A percentile compares a stretch with the other conserved stretches of the same genome.
phyloP scores from a whole-genome alignment of 1,140 invertebrate species.

The Charaxes varanes region DNA sequence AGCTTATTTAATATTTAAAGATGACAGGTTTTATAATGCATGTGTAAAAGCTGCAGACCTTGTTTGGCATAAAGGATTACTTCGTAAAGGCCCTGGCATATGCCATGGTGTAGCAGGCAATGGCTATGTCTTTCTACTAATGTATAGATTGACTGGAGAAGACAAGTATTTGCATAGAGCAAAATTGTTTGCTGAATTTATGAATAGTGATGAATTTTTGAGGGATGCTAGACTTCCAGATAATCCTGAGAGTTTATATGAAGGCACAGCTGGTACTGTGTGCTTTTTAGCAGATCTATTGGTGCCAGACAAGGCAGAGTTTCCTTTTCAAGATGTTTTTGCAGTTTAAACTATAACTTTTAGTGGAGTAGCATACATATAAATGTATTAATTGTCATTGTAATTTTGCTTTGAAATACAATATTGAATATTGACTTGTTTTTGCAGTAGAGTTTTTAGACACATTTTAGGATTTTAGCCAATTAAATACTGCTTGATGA shows the following conservation, averaged over 20 bases:
- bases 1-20: slow-evolving; percentile 84
- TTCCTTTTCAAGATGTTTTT: slow-evolving; percentile 91
- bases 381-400: too few species aligned
- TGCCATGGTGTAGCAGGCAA: slow-evolving; percentile 92
- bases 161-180: slow-evolving; percentile 84
- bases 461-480: too few species aligned
- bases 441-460: too few species aligned
- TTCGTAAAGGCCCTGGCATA: slow-evolving; percentile 88
- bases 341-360: slow-evolving; percentile 26
- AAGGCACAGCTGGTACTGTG: slow-evolving; percentile 89
- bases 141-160: slow-evolving; percentile 85
- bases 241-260: slow-evolving; percentile 87
- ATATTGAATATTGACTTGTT: too few species aligned
- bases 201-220: slow-evolving; percentile 80
- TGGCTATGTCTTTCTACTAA: slow-evolving; percentile 88
- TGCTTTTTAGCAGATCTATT: slow-evolving; percentile 88
- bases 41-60: slow-evolving; percentile 82
- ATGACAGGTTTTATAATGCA: slow-evolving; percentile 82
- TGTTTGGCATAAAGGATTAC: slow-evolving; percentile 86
- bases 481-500: too few species aligned
- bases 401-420: too few species aligned
- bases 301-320: slow-evolving; percentile 82
- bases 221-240: slow-evolving; percentile 84
- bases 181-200: slow-evolving; percentile 84
- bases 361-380: too few species aligned